Conservation (phyloP, 2,797 vertebrate genomes). For the Typhlichthys subterraneus region DNA sequence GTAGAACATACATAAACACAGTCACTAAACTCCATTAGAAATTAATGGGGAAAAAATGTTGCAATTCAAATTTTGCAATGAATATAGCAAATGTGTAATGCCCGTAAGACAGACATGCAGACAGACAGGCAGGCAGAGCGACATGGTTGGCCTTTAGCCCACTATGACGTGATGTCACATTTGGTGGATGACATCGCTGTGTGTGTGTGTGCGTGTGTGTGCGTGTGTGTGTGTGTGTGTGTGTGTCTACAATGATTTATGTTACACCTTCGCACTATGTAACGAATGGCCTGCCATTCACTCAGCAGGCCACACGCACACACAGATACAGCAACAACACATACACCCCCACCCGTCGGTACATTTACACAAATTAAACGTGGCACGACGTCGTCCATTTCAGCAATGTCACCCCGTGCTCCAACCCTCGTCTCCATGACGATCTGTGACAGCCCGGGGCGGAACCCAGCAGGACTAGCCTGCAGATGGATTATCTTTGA, state of each 20-base stretch:
- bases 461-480: conserved; percentile 2
- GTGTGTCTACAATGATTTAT: conserved; percentile 59
- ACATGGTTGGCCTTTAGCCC: conserved; percentile 3
- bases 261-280: conserved; percentile 45
- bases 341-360: neutral
- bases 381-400: conserved; percentile 23
- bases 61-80: too few species aligned
- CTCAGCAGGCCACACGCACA: conserved; percentile 30
- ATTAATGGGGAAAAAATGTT: too few species aligned
- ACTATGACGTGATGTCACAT: conserved; percentile 12
- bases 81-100: too few species aligned
- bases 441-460: conserved; percentile 11
- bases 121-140: conserved; percentile 3
- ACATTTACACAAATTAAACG: conserved; percentile 28
- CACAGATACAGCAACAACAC: neutral
- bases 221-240: conserved; percentile 2
- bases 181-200: conserved; percentile 20
- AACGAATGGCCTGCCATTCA: conserved; percentile 54
- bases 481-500: too few species aligned
- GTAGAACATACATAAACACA: too few species aligned
- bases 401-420: conserved; percentile 19
- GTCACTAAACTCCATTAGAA: too few species aligned
- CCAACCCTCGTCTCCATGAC: conserved; percentile 9
- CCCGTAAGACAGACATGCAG: neutral
- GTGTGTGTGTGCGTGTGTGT: too few species aligned